Percentiles rank a stretch among this genome's conserved stretches.
Conservation (phyloP, 2,797 vertebrate species). For the Sitta carolinensis region DNA sequence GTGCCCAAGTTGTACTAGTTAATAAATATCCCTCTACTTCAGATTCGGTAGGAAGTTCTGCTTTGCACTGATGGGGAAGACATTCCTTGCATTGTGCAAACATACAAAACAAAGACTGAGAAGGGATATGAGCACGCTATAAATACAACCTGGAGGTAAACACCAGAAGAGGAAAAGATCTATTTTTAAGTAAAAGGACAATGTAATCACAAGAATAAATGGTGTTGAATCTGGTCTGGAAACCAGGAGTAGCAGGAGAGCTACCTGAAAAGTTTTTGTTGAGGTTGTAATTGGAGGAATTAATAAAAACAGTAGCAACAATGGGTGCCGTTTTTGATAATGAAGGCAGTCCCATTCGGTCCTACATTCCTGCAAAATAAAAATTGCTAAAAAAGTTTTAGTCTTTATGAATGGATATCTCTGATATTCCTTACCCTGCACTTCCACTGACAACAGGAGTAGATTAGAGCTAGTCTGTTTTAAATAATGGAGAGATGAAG, state of each 20-base stretch:
- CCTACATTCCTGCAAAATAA: neutral
- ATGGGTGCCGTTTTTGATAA: neutral
- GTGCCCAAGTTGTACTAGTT: neutral
- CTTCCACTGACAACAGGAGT: neutral
- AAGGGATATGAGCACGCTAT: constrained; percentile 62
- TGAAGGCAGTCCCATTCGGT: neutral
- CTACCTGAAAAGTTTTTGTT: neutral
- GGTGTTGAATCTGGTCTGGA: neutral
- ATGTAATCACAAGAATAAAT: constrained; percentile 45
- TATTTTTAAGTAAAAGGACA: constrained; percentile 66
- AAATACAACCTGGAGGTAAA: constrained; percentile 60
- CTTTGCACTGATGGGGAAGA: constrained; percentile 31
- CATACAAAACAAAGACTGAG: constrained; percentile 59
- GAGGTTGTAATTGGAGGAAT: neutral
- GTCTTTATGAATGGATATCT: neutral
- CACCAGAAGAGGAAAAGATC: constrained; percentile 59
- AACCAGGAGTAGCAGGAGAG: neutral
- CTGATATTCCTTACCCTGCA: neutral
- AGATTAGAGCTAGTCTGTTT: neutral
- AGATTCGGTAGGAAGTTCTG: constrained; percentile 46
- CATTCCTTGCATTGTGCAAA: constrained; percentile 56
- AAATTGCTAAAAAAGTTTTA: neutral
- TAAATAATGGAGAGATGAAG: neutral
- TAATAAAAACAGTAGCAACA: neutral
- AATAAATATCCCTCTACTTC: neutral